A percentile compares a stretch with the other conserved stretches of the same genome.
phyloP scores from a whole-genome alignment of 2,113 vertebrate genomes.

The Opisthocomus hoazin region DNA sequence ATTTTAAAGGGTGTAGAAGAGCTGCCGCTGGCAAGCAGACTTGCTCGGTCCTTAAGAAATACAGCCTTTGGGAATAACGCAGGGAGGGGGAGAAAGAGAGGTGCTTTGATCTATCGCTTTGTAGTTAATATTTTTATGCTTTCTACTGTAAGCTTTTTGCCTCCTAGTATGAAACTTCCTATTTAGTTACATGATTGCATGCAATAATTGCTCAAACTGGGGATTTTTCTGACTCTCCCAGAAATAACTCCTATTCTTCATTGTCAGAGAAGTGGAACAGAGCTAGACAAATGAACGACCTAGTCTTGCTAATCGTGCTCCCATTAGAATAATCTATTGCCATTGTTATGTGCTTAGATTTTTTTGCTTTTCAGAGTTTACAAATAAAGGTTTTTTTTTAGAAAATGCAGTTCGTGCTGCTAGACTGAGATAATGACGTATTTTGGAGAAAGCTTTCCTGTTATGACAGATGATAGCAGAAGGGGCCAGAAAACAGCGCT shows the following conservation, averaged over 20 bases:
- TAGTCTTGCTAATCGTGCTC: not conserved
- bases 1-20: not conserved
- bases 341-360: not conserved
- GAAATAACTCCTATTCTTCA: not conserved
- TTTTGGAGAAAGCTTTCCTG: not conserved
- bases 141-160: slow-evolving; percentile 10
- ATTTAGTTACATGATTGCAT: not conserved
- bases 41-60: slow-evolving; percentile 7
- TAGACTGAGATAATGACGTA: not conserved
- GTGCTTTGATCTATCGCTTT: slow-evolving; percentile 34
- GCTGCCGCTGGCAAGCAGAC: not conserved
- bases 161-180: slow-evolving; percentile 9
- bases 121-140: slow-evolving; percentile 28
- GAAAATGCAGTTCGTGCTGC: not conserved
- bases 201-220: slow-evolving; percentile 4
- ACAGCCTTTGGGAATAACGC: not conserved
- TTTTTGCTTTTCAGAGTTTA: not conserved
- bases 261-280: not conserved
- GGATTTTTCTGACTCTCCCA: not conserved
- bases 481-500: not conserved
- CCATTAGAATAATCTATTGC: not conserved
- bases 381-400: not conserved
- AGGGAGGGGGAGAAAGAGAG: not conserved
- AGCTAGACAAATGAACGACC: not conserved
- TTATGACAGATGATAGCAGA: not conserved